Evolutionary conservation across 1,140 invertebrate genomes (phyloP).

Genomic region (Rhagoletis zephyria): DNA sequence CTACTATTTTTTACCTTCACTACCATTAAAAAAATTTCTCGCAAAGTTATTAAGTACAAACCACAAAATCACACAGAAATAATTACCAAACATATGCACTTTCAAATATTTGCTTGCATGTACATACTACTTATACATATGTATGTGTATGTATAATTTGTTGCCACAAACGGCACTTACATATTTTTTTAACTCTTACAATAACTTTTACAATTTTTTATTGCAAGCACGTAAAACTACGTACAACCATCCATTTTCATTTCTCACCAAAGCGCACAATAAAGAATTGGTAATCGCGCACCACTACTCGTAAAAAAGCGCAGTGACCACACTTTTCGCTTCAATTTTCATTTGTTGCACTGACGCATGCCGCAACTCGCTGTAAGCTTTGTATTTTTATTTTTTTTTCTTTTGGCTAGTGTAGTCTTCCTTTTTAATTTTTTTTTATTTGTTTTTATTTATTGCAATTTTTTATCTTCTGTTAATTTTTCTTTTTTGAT

Average conservation of each 20-base stretch:
- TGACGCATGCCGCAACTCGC: constrained; percentile 21
- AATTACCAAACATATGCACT: neutral
- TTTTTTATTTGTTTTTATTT: constrained; percentile 13
- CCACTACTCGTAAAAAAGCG: neutral
- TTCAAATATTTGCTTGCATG: no score
- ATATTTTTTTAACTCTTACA: no score
- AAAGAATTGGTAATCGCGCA: neutral
- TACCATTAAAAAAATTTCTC: constrained; percentile 11
- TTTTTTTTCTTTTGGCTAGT: neutral
- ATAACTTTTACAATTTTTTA: neutral
- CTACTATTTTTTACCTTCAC: neutral
- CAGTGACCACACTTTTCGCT: constrained; percentile 37
- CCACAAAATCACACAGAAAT: constrained; percentile 39
- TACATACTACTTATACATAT: neutral
- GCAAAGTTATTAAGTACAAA: constrained; percentile 7
- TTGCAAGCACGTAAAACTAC: neutral
- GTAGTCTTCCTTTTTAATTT: neutral
- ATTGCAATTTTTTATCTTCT: neutral
- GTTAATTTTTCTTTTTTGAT: neutral
- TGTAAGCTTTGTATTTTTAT: neutral
- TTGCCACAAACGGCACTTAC: no score
- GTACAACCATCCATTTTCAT: neutral
- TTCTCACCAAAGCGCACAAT: constrained; percentile 13
- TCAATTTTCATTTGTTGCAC: constrained; percentile 48
- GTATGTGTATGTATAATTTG: no score